Evolutionary conservation across 2,113 vertebrate species (phyloP).

Genomic region (Epinephelus moara): DNA sequence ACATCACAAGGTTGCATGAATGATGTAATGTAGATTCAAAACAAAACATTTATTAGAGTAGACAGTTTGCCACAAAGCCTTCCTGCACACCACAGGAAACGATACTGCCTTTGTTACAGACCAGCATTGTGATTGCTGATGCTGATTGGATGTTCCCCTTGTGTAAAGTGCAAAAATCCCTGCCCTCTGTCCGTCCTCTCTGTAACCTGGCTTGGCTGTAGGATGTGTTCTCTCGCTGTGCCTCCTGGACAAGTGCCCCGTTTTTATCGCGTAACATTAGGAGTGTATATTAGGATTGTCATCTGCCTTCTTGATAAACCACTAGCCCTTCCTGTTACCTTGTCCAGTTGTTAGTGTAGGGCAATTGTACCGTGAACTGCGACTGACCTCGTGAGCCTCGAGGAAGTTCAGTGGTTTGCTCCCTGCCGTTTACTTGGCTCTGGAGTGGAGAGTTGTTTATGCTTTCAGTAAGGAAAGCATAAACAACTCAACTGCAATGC

Average conservation of each 20-base stretch:
- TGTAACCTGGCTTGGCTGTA: slow-evolving; percentile 45
- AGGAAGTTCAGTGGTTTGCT: slow-evolving; percentile 55
- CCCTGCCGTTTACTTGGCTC: slow-evolving; percentile 46
- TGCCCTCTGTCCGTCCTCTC: slow-evolving; percentile 48
- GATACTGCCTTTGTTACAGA: slow-evolving; percentile 13
- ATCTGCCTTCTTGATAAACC: slow-evolving; percentile 46
- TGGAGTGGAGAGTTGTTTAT: slow-evolving; percentile 27
- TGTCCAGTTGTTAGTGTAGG: slow-evolving; percentile 44
- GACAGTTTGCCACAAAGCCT: background rate
- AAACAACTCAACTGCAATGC: slow-evolving; percentile 46
- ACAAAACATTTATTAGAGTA: background rate
- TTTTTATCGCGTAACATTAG: slow-evolving; percentile 34
- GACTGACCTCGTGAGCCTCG: slow-evolving; percentile 56
- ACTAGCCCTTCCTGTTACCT: slow-evolving; percentile 64
- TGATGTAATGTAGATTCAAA: slow-evolving; percentile 3
- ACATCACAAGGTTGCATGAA: background rate
- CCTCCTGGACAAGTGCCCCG: slow-evolving; percentile 42
- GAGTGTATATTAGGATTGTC: slow-evolving; percentile 53
- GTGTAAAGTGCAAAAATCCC: slow-evolving; percentile 27
- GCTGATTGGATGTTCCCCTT: slow-evolving; percentile 22
- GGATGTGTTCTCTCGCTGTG: slow-evolving; percentile 42
- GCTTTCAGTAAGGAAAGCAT: slow-evolving; percentile 48
- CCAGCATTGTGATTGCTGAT: slow-evolving; percentile 9
- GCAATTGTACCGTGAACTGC: slow-evolving; percentile 64
- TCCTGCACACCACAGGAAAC: slow-evolving; percentile 21